Percentiles rank a stretch among this genome's conserved stretches.
Conservation (phyloP, 2,797 vertebrate species). For the Dendrocincla tyrannina region DNA sequence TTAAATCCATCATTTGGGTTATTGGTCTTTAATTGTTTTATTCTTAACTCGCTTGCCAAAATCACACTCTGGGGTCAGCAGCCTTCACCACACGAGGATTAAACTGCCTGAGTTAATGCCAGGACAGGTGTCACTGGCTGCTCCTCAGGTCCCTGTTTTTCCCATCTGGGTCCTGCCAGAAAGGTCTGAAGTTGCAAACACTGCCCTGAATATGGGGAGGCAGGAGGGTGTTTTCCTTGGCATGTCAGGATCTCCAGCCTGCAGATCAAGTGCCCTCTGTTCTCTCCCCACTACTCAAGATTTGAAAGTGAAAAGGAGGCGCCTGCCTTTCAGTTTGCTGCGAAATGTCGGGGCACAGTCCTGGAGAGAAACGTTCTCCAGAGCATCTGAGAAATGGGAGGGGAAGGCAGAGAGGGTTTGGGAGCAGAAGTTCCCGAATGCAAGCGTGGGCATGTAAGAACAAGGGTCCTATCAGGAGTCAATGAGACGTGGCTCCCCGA, state of each 20-base stretch:
- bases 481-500: neutral
- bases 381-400: neutral
- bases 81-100: neutral
- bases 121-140: neutral
- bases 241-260: neutral
- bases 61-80: neutral
- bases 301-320: neutral
- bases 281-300: neutral
- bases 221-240: neutral
- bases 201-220: neutral
- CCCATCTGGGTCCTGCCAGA: neutral
- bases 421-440: neutral
- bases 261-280: neutral
- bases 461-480: conserved; percentile 7
- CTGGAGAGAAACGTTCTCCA: neutral
- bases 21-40: neutral
- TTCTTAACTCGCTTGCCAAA: neutral
- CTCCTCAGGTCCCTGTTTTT: neutral
- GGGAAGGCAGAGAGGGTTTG: neutral
- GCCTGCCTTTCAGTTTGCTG: neutral
- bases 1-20: neutral
- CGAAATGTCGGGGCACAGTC: neutral
- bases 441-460: neutral
- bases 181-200: accelerated
- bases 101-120: neutral